phyloP scores from a whole-genome alignment of 2,797 vertebrate genomes.

The Lateolabrax maculatus region DNA sequence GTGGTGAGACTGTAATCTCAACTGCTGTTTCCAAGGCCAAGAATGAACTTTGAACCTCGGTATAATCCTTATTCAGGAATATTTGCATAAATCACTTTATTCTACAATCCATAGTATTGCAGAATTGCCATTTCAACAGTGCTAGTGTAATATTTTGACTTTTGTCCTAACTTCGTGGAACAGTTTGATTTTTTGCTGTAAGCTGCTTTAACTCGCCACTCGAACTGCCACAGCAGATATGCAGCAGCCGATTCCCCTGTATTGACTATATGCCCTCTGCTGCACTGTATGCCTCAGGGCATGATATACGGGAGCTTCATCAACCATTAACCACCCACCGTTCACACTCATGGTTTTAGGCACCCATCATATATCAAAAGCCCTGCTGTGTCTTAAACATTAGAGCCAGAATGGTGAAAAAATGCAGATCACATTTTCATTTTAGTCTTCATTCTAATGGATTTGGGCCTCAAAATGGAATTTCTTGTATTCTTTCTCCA shows the following conservation, averaged over 20 bases:
- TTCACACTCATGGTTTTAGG: constrained; percentile 53
- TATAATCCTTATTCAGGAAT: background rate
- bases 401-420: constrained; percentile 52
- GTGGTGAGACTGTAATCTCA: no score
- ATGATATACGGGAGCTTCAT: constrained; percentile 46
- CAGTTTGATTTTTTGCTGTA: background rate
- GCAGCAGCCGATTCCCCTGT: constrained; percentile 13
- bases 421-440: constrained; percentile 58
- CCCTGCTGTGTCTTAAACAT: constrained; percentile 50
- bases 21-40: background rate
- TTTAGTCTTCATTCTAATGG: constrained; percentile 31
- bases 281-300: constrained; percentile 31
- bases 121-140: background rate
- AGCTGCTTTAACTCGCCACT: background rate
- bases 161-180: background rate
- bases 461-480: constrained; percentile 23
- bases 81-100: background rate
- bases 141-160: background rate
- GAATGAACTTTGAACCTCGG: background rate
- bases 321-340: constrained; percentile 67
- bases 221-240: background rate
- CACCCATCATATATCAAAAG: constrained; percentile 45
- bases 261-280: constrained; percentile 33
- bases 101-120: background rate
- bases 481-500: constrained; percentile 9